A percentile compares a stretch with the other conserved stretches of the same genome.
phyloP scores from a whole-genome alignment of 2,113 vertebrate genomes.

The Amblyopsis rosae region DNA sequence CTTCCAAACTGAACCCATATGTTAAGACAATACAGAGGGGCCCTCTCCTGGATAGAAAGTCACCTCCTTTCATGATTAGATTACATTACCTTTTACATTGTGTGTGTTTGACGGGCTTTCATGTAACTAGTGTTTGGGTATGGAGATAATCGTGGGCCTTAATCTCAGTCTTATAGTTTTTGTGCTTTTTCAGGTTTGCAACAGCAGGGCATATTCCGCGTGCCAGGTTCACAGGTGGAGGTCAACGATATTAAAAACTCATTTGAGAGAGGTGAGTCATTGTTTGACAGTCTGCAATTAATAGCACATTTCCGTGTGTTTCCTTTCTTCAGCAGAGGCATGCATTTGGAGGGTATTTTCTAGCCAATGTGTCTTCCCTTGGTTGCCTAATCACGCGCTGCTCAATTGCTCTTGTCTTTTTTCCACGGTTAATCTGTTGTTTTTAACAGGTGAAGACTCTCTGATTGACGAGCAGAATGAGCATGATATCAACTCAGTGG shows the following conservation, averaged over 20 bases:
- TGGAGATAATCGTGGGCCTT: constrained; percentile 29
- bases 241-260: constrained; percentile 99
- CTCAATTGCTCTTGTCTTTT: background rate
- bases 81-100: constrained; percentile 67
- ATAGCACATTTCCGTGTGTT: constrained; percentile 3
- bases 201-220: constrained; percentile 96
- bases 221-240: constrained; percentile 97
- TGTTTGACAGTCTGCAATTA: constrained; percentile 10
- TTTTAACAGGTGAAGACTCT: constrained; percentile 88
- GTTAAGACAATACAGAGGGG: constrained; percentile 53
- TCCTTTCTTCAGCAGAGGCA: background rate
- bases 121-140: constrained; percentile 36
- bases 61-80: constrained; percentile 60
- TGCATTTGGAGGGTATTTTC: background rate
- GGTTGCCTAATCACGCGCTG: background rate
- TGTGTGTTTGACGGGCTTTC: constrained; percentile 55
- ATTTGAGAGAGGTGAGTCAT: constrained; percentile 91
- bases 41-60: constrained; percentile 44
- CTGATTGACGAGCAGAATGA: constrained; percentile 93
- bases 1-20: constrained; percentile 71
- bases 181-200: constrained; percentile 85
- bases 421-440: background rate
- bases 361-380: background rate
- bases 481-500: constrained; percentile 96
- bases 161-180: constrained; percentile 27